Conservation (phyloP, 53 echinoderm and acorn worm genomes). For the Stichopus horrens region DNA sequence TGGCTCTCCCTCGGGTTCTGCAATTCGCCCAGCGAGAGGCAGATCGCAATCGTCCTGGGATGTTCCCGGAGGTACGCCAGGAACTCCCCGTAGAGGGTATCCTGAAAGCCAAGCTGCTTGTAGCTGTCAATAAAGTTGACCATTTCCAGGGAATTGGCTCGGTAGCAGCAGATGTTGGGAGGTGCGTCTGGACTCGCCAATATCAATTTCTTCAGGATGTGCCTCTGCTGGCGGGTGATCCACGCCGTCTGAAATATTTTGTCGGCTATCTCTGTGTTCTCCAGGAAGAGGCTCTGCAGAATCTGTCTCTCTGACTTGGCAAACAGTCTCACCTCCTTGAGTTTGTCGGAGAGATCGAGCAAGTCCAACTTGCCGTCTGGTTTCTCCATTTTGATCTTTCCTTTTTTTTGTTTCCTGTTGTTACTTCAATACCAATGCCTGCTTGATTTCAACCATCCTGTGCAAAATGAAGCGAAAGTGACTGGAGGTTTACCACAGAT, state of each 20-base stretch:
- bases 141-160: slow-evolving; percentile 88
- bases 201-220: slow-evolving; percentile 82
- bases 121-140: slow-evolving; percentile 86
- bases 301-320: slow-evolving; percentile 84
- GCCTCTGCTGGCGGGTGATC: slow-evolving; percentile 92
- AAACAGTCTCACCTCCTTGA: slow-evolving; percentile 87
- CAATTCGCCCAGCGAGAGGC: slow-evolving; percentile 75
- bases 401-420: neutral
- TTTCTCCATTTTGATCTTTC: slow-evolving; percentile 3
- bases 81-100: slow-evolving; percentile 81
- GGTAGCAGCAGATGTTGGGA: slow-evolving; percentile 81
- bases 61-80: slow-evolving; percentile 74
- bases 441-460: no score
- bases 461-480: no score
- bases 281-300: slow-evolving; percentile 69
- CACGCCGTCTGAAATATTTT: slow-evolving; percentile 80
- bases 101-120: slow-evolving; percentile 74
- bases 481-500: no score
- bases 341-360: slow-evolving; percentile 75
- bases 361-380: slow-evolving; percentile 50
- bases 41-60: slow-evolving; percentile 66
- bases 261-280: slow-evolving; percentile 83
- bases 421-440: neutral
- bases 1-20: slow-evolving; percentile 52
- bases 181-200: slow-evolving; percentile 74